These are phyloP conservation scores for Malurus splendens DNA, from an alignment of 2,797 vertebrate species.

Conservation along the genomic window DNA sequence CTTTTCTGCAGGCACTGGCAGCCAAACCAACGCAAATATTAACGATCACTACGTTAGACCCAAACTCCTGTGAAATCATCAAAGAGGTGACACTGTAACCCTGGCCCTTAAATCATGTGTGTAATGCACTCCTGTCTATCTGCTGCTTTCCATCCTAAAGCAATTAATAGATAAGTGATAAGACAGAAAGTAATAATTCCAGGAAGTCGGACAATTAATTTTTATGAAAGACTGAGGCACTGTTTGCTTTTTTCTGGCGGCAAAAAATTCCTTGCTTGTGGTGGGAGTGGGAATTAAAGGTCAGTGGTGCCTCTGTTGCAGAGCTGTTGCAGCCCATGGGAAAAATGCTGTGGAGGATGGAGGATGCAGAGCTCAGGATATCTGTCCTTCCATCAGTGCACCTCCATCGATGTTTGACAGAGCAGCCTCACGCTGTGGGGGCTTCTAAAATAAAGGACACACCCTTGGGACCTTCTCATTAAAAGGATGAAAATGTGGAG, in stretches of 20 bases:
- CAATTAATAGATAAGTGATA: conserved; percentile 70
- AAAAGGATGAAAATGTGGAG: background rate
- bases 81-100: background rate
- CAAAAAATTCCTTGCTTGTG: background rate
- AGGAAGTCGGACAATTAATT: conserved; percentile 71
- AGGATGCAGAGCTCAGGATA: background rate
- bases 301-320: background rate
- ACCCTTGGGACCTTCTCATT: background rate
- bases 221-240: conserved; percentile 26
- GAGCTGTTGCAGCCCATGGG: background rate
- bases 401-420: rapidly evolving
- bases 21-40: background rate
- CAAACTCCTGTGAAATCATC: background rate
- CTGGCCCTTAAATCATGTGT: background rate
- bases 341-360: background rate
- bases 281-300: background rate
- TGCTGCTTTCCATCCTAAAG: conserved; percentile 57
- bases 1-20: background rate
- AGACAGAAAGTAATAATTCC: conserved; percentile 67
- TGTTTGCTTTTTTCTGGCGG: conserved; percentile 25
- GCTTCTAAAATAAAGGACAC: background rate
- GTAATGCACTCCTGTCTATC: background rate
- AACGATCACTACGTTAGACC: background rate
- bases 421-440: rapidly evolving
- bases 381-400: background rate